Evolutionary conservation across 2,888 invertebrate genomes (phyloP).

Genomic region (Galeruca laticollis): DNA sequence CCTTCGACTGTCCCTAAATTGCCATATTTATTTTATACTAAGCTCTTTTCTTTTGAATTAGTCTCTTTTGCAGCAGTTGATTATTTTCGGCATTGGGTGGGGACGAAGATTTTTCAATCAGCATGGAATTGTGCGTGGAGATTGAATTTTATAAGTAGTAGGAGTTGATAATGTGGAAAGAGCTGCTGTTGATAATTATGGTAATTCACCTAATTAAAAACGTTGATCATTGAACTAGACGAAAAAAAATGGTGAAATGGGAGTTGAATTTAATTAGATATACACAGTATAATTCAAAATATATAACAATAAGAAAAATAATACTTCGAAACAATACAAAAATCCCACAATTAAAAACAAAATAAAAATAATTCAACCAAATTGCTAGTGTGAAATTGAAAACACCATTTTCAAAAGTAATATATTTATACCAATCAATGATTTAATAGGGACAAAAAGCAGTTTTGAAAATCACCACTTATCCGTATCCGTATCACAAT

Average conservation of each 20-base stretch:
- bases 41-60: conserved; percentile 59
- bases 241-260: background rate
- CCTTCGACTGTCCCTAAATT: conserved; percentile 55
- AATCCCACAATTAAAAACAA: no score
- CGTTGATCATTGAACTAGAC: background rate
- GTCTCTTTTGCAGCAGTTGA: conserved; percentile 52
- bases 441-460: no score
- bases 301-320: no score
- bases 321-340: no score
- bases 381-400: no score
- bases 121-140: conserved; percentile 41
- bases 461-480: no score
- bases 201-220: background rate
- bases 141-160: conserved; percentile 40
- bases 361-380: no score
- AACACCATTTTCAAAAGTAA: no score
- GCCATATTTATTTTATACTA: conserved; percentile 63
- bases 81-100: conserved; percentile 45
- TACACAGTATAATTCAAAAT: no score
- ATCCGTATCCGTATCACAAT: no score
- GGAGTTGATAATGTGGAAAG: background rate
- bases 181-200: background rate
- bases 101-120: conserved; percentile 52
- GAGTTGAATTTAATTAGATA: no score
- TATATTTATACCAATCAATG: no score